Percentiles rank a stretch among this genome's conserved stretches.
These are phyloP conservation scores for Empis livida DNA, from an alignment of 2,888 invertebrate species.

Conservation along the genomic window DNA sequence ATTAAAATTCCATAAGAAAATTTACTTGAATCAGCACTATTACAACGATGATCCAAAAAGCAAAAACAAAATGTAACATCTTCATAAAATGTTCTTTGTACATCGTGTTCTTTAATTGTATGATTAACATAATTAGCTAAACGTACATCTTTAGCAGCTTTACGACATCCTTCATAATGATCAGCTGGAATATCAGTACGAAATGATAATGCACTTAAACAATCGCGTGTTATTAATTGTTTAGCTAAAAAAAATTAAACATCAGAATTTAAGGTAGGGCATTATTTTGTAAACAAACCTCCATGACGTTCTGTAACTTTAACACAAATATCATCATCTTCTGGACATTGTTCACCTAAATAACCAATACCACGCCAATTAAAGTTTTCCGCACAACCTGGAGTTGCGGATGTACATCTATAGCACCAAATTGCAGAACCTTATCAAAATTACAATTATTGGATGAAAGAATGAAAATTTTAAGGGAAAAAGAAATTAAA, in stretches of 20 bases:
- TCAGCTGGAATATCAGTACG: slow-evolving; percentile 83
- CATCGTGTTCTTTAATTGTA: slow-evolving; percentile 70
- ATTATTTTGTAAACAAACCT: slow-evolving; percentile 40
- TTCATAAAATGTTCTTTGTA: slow-evolving; percentile 69
- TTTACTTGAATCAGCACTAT: slow-evolving; percentile 31
- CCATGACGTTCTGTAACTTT: slow-evolving; percentile 78
- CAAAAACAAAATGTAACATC: slow-evolving; percentile 81
- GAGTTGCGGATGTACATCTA: slow-evolving; percentile 76
- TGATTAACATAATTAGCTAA: slow-evolving; percentile 81
- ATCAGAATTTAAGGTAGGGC: too few relatives aligned
- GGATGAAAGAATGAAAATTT: too few relatives aligned
- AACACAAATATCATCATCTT: slow-evolving; percentile 74
- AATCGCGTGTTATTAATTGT: slow-evolving; percentile 69
- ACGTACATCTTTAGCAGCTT: slow-evolving; percentile 63
- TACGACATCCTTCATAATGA: slow-evolving; percentile 79
- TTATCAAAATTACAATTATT: slow-evolving; percentile 18
- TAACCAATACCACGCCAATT: slow-evolving; percentile 65
- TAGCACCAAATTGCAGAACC: slow-evolving; percentile 70
- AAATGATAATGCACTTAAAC: slow-evolving; percentile 65
- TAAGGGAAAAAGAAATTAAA: too few relatives aligned
- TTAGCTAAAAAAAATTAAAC: slow-evolving; percentile 42
- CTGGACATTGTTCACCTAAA: slow-evolving; percentile 70
- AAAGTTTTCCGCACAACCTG: slow-evolving; percentile 73
- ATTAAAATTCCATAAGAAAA: too few relatives aligned
- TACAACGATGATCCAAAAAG: slow-evolving; percentile 82